phyloP scores from a whole-genome alignment of 2,797 vertebrate species.

The Antennarius maculatus region DNA sequence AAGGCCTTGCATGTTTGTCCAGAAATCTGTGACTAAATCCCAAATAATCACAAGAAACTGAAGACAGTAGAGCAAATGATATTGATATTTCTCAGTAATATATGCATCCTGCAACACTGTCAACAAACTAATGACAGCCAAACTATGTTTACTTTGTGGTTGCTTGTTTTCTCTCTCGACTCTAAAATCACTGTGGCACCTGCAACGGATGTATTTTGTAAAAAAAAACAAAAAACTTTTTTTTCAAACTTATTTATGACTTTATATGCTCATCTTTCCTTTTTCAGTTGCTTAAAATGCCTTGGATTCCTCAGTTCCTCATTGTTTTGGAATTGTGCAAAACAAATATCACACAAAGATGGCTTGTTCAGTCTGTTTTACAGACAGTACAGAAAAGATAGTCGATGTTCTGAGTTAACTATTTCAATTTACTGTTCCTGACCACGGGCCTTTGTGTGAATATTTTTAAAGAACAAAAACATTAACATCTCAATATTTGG shows the following conservation, averaged over 20 bases:
- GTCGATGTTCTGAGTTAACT: conserved; percentile 5
- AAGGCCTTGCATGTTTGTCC: conserved; percentile 64
- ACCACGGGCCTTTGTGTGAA: conserved; percentile 19
- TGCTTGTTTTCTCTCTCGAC: conserved; percentile 54
- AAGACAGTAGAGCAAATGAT: conserved; percentile 36
- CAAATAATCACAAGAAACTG: conserved; percentile 43
- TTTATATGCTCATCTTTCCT: conserved; percentile 54
- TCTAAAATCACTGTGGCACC: conserved; percentile 74
- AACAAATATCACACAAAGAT: conserved; percentile 31
- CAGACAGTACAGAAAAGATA: conserved; percentile 18
- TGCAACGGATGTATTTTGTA: conserved; percentile 68
- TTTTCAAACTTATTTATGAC: conserved; percentile 75
- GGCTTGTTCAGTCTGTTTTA: conserved; percentile 27
- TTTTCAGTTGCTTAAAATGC: conserved; percentile 48
- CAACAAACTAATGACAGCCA: conserved; percentile 56
- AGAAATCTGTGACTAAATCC: conserved; percentile 58
- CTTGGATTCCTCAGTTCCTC: conserved; percentile 49
- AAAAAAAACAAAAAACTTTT: conserved; percentile 45
- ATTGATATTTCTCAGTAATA: conserved; percentile 34
- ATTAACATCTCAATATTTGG: conserved; percentile 24
- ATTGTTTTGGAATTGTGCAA: conserved; percentile 54
- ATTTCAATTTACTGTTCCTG: conserved; percentile 11
- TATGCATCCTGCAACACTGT: conserved; percentile 64
- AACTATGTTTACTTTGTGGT: conserved; percentile 53
- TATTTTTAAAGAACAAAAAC: conserved; percentile 27